Conservation (phyloP, 1,140 invertebrate species). For the Teleopsis dalmanni region DNA sequence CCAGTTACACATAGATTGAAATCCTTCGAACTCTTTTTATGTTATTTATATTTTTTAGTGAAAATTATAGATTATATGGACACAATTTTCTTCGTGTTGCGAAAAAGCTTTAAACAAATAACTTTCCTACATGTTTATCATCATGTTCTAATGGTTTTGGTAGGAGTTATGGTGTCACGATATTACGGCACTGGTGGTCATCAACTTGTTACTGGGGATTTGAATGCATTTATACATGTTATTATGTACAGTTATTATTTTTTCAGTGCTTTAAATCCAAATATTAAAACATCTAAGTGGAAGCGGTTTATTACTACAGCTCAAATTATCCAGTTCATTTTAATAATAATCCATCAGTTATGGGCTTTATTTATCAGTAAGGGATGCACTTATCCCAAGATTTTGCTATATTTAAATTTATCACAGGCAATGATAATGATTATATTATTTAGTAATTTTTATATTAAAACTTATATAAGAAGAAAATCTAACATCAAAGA, state of each 20-base stretch:
- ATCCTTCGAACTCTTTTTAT: not conserved
- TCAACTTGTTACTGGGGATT: constrained; percentile 55
- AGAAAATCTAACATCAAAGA: too few species aligned
- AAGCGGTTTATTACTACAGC: constrained; percentile 71
- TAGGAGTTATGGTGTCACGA: constrained; percentile 1
- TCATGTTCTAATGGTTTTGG: constrained; percentile 50
- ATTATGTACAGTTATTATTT: constrained; percentile 74
- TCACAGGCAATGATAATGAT: constrained; percentile 4
- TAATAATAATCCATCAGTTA: not conserved
- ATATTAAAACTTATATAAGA: constrained; percentile 1
- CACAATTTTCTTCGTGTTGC: constrained; percentile 62
- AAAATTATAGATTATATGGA: constrained; percentile 51
- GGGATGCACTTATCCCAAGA: not conserved
- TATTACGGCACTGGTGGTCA: constrained; percentile 52
- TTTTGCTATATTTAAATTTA: not conserved
- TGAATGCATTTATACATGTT: constrained; percentile 70
- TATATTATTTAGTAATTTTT: constrained; percentile 2
- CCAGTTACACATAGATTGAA: not conserved
- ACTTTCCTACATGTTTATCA: constrained; percentile 75
- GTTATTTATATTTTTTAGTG: not conserved
- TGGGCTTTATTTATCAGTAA: not conserved
- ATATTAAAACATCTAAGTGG: constrained; percentile 59
- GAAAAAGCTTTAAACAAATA: constrained; percentile 70
- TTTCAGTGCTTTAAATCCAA: constrained; percentile 53
- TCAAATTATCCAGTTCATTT: constrained; percentile 51